phyloP scores from a whole-genome alignment of 1,140 invertebrate species.

The Phthorimaea operculella region DNA sequence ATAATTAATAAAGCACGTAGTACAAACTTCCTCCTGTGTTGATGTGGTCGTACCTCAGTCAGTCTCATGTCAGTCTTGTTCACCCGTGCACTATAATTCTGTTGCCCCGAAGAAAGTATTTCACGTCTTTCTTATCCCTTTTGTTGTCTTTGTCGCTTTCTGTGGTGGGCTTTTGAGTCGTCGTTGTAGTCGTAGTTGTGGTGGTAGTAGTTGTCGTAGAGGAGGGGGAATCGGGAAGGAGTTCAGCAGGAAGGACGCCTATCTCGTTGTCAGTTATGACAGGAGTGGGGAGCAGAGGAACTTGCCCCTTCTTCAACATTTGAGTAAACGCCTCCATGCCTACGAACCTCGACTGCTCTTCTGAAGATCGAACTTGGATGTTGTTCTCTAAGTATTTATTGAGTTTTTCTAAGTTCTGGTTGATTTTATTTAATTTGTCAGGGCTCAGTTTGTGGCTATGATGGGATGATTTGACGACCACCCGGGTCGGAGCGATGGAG shows the following conservation, averaged over 20 bases:
- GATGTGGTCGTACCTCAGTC: slow-evolving; percentile 3
- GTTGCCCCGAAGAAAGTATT: slow-evolving; percentile 57
- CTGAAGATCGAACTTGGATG: slow-evolving; percentile 37
- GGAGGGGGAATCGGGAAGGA: slow-evolving; percentile 37
- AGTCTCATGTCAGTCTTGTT: slow-evolving; percentile 46
- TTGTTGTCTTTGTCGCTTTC: slow-evolving; percentile 25
- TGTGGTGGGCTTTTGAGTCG: slow-evolving; percentile 23
- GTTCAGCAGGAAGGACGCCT: slow-evolving; percentile 48
- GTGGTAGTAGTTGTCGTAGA: slow-evolving; percentile 22
- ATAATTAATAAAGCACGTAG: too few species aligned
- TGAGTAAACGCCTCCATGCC: slow-evolving; percentile 31
- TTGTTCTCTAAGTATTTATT: slow-evolving; percentile 38
- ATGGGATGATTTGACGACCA: slow-evolving; percentile 10
- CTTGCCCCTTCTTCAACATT: slow-evolving; percentile 38
- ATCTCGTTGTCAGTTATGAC: slow-evolving; percentile 52
- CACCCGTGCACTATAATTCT: slow-evolving; percentile 61
- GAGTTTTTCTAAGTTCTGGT: slow-evolving; percentile 44
- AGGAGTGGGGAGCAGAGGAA: slow-evolving; percentile 42
- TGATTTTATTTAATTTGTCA: slow-evolving; percentile 56
- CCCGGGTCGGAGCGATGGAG: slow-evolving; percentile 22
- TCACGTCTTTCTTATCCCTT: slow-evolving; percentile 43
- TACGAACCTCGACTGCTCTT: slow-evolving; percentile 37
- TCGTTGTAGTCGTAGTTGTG: slow-evolving; percentile 26
- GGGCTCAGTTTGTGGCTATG: slow-evolving; percentile 34
- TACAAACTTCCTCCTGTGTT: too few species aligned